Base-by-base conservation (phyloP, 1,140 invertebrate genomes). In the Frieseomelitta varia region DNA sequence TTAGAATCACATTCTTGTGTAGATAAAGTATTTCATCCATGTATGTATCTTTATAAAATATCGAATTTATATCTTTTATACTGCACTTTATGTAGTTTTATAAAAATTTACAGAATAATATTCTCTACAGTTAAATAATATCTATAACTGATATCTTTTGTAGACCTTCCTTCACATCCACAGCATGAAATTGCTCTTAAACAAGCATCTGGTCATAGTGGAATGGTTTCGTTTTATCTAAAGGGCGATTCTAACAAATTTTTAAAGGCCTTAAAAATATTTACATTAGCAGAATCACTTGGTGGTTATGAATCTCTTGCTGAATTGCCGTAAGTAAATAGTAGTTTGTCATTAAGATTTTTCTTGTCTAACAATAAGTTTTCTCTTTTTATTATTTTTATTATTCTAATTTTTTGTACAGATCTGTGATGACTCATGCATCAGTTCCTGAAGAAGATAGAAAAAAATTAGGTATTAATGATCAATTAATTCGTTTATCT, bases 221-320 rank as follows among this genome's bases (percentile, higher is more conserved):
- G 99, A 19, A 99, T 99, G 95, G 95, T 99, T 80, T 97, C 97
- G 2, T 98, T 99, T 92, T 99, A 97, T 90, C 95, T 99, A 4
- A 97, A 97, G 90, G 98, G 98, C 11, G 96, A 99, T 91, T 96
- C 98, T 0, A 94, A 94, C 72, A 97, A 96, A 77, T 99, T 99
- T 91, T 94, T 99, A 21, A 96, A 96, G 89, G 94, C 96, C 14
- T 93, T 99, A 2, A 97, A 98, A 95, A 77, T 98, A 12, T 98
- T 99, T 92, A 97, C 96, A 3, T 93, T 99, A n/a, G 99, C 99
- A 19, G 99, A 99, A 94, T 99, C 98, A 95, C 96, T 99, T 56
- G 99, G 99, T 74, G 99, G 99, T 76, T 99, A 97, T 93, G 99
- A 99, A 93, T 99, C 98, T 94, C 96, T 99, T 61, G 97, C 97